Evolutionary conservation across 2,888 invertebrate species (phyloP), one percentile per base, ranked within the genome.

Genomic region (Cryptocephalus moraei): DNA sequence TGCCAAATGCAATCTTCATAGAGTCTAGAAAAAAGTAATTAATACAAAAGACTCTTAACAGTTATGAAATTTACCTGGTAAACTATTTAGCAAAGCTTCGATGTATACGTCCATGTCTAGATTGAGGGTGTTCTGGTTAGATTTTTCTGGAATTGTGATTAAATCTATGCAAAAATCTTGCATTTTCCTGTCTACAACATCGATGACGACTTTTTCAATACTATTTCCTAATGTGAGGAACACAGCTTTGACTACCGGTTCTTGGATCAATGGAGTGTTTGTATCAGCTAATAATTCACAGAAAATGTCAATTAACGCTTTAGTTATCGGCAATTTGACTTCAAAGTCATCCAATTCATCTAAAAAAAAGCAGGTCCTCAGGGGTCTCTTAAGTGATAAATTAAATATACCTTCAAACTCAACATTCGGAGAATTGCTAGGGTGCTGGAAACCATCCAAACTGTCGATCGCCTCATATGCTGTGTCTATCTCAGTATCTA

Each of bases 381-480:
- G 12, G 11, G 2, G 11, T 36, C 12, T 4, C n/a, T 11, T n/a
- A 43, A 43, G 32, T 8, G 1, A 11, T 2, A 32, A n/a, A 43
- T 43, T 36, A 4, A 36, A 36, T 38, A 45, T 53, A 59, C 63
- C 64, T 56, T 60, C 61, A 55, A 61, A 64, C 42, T 58, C 56
- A 4, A 64, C 47, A 49, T 56, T 53, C 9, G 58, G 43, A 10
- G 54, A 47, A 14, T 52, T 51, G 9, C 53, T 50, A 10, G 66
- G 59, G 46, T 68, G 67, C 31, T 65, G 58, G 40, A 59, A 54
- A 10, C 58, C 49, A 44, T 74, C 74, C 49, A 79, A 71, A 31
- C 79, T 74, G 66, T 81, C 81, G 9, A 80, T 71, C 13, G 81
- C 82, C 49, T 81, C 78, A 48, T 74, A 75, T 38, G 75, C 76